Evolutionary conservation across 2,888 invertebrate species (phyloP), one percentile per base, ranked within the genome.

Genomic region (Keiferia lycopersicella): DNA sequence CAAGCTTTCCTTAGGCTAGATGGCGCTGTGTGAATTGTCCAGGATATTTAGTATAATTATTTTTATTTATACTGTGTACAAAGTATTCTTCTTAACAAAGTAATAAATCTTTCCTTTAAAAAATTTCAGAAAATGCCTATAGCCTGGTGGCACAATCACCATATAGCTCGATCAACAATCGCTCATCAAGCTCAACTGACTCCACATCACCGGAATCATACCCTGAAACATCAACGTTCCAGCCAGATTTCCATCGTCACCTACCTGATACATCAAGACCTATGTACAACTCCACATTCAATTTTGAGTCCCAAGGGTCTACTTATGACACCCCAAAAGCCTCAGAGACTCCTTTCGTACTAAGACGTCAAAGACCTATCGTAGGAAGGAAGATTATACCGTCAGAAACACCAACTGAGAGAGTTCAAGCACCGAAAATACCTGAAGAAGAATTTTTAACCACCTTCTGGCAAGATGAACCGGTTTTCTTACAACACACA

Each of bases 121-220:
- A 62, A 65, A 48, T 63, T 64, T 18, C 64, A 64, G 64, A 64
- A 18, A 64, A 59, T 51, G 38, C 61, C n/a, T 57, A 56, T 48
- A 30, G 56, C 18, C n/a, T 45, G 4, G 45, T 34, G 16, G 41
- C 56, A 10, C 69, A 69, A 51, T 80, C 83, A 7, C 79, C 79
- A 2, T 76, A 77, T 59, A 73, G 65, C 30, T 74, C 80, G 0
- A 69, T 74, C 18, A 68, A 68, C 1, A 81, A 79, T 34, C 80
- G 75, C 14, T 90, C 88, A 0, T 88, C 88, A 10, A 89, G 88
- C 64, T 90, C 90, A 0, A 75, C 87, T 0, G 89, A 91, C 56
- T 87, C 87, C 0, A 80, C 78, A 1, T 88, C 90, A n/a, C 88
- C 90, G 0, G 90, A 88, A n/a, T 78, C 81, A 0, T 87, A 81